Evolutionary conservation across 1,140 invertebrate species (phyloP).

Genomic region (Camponotus pennsylvanicus): DNA sequence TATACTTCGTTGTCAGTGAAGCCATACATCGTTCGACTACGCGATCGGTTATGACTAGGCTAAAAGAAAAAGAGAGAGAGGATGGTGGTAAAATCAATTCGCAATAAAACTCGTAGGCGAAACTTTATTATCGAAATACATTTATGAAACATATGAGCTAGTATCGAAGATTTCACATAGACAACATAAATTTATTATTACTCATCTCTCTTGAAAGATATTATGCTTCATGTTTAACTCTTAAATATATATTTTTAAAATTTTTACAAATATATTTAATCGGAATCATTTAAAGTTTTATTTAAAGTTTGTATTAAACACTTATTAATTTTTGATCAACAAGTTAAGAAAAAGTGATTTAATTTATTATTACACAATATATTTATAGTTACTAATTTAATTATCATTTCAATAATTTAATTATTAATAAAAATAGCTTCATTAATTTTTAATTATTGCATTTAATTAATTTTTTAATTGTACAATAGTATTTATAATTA

Average conservation of each 20-base stretch:
- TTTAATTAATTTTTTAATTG: too few species aligned
- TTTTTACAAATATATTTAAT: background rate
- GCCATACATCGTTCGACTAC: background rate
- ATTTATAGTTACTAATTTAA: background rate
- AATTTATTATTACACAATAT: background rate
- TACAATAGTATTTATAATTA: background rate
- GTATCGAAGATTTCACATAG: background rate
- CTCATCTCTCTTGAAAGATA: background rate
- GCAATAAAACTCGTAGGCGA: conserved; percentile 3
- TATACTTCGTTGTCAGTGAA: conserved; percentile 7
- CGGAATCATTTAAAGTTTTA: background rate
- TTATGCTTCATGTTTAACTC: background rate
- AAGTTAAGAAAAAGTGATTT: background rate
- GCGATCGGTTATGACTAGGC: background rate
- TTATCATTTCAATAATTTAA: background rate
- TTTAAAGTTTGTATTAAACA: background rate
- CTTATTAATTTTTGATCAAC: background rate
- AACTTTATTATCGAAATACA: conserved; percentile 9
- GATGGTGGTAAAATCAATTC: conserved; percentile 21
- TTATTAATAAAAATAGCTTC: background rate
- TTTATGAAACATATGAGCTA: background rate
- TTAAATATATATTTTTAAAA: too few species aligned
- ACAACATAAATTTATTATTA: background rate
- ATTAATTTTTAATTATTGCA: background rate
- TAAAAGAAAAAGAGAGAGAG: background rate